Conservation (phyloP, 2,797 vertebrate species). For the Nasua narica region DNA sequence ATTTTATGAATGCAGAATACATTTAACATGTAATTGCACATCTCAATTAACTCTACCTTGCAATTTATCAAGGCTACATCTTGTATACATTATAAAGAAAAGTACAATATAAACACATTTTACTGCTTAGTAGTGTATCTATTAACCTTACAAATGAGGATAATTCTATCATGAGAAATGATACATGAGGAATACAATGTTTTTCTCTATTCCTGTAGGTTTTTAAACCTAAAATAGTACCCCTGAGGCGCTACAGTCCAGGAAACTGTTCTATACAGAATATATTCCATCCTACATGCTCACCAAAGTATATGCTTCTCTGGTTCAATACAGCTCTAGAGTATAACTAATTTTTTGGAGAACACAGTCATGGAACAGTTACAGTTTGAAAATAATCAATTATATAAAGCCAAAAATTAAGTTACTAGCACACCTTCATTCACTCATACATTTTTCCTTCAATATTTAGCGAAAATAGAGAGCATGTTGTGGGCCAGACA, state of each 20-base stretch:
- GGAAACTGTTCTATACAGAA: background rate
- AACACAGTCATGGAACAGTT: background rate
- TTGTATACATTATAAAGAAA: background rate
- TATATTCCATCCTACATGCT: background rate
- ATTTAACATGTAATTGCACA: background rate
- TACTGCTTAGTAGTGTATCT: background rate
- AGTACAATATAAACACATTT: background rate
- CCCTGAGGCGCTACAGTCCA: background rate
- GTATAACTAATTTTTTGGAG: background rate
- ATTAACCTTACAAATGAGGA: background rate
- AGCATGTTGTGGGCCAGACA: fast-evolving
- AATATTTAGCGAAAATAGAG: background rate
- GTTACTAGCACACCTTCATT: background rate
- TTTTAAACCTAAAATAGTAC: background rate
- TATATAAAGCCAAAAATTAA: background rate
- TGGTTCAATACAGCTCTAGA: background rate
- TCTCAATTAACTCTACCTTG: background rate
- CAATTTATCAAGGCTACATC: background rate
- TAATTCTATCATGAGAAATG: background rate
- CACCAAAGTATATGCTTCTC: background rate
- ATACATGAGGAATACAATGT: background rate
- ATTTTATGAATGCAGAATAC: background rate
- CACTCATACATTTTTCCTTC: background rate
- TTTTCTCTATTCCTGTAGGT: background rate
- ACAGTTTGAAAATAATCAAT: background rate